Percentiles rank a stretch among this genome's conserved stretches.
phyloP scores from a whole-genome alignment of 2,113 vertebrate species.

The Terrapene triunguis region DNA sequence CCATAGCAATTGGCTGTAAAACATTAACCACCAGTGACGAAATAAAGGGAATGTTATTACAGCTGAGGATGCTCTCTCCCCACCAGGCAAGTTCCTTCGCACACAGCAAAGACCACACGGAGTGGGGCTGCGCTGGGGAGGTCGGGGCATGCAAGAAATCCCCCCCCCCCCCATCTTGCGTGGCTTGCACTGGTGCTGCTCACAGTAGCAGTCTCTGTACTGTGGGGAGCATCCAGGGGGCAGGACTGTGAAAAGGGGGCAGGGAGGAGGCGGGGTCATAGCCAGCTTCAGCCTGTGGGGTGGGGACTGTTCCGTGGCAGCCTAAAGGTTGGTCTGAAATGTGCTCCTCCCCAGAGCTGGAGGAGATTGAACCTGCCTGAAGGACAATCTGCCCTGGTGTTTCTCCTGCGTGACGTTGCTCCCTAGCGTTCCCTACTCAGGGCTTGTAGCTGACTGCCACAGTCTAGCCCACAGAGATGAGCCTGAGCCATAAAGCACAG shows the following conservation, averaged over 20 bases:
- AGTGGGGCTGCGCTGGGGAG: too few relatives aligned
- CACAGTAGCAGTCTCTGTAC: not conserved
- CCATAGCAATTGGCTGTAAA: not conserved
- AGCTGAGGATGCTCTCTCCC: not conserved
- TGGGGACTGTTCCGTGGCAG: not conserved
- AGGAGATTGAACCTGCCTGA: not conserved
- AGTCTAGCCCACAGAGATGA: not conserved
- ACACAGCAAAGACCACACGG: not conserved
- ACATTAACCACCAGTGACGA: not conserved
- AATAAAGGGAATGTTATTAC: not conserved
- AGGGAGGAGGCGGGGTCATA: not conserved
- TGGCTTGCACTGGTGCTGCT: not conserved
- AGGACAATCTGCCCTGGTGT: not conserved
- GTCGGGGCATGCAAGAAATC: not conserved
- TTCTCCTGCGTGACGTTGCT: not conserved
- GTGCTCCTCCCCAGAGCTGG: not conserved
- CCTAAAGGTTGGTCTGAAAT: not conserved
- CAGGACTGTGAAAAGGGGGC: not conserved
- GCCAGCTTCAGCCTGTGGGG: not conserved
- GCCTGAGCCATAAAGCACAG: not conserved
- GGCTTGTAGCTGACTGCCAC: not conserved
- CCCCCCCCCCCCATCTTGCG: not conserved
- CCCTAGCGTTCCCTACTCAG: not conserved
- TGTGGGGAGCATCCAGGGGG: not conserved
- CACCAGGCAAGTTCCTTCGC: not conserved